Conservation (phyloP, 23 tunicate genomes). For the Styela plicata region DNA sequence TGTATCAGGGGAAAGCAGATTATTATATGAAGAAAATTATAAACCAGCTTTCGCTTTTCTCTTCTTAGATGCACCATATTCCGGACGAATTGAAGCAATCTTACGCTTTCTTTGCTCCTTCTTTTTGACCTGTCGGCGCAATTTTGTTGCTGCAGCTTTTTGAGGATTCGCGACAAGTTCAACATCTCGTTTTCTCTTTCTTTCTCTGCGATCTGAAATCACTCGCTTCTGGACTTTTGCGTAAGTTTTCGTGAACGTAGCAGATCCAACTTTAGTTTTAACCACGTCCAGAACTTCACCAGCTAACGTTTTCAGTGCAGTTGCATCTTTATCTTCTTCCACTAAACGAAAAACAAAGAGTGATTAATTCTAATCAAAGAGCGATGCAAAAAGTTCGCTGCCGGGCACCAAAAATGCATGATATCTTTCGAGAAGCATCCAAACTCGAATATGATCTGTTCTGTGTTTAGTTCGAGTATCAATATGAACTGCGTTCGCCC, state of each 20-base stretch:
- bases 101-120: slow-evolving; percentile 54
- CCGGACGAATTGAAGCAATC: slow-evolving; percentile 48
- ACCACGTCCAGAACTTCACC: slow-evolving; percentile 62
- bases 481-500: no score
- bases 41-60: not conserved
- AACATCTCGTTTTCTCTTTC: slow-evolving; percentile 52
- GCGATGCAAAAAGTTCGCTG: not conserved
- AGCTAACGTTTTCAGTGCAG: slow-evolving; percentile 37
- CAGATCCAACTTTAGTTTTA: slow-evolving; percentile 42
- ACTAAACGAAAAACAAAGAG: no score
- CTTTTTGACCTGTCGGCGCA: slow-evolving; percentile 37
- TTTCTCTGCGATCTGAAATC: slow-evolving; percentile 20
- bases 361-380: no score
- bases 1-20: no score
- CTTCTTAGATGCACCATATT: slow-evolving; percentile 32
- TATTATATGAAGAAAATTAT: no score
- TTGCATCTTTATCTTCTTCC: slow-evolving; percentile 37
- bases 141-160: slow-evolving; percentile 50
- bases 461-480: no score
- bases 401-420: no score
- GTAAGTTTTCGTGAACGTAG: slow-evolving; percentile 36
- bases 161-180: slow-evolving; percentile 52
- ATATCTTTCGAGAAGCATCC: no score
- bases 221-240: slow-evolving; percentile 36
- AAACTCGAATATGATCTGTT: no score